Evolutionary conservation across 1,140 invertebrate genomes (phyloP).

Genomic region (Chymomyza costata): DNA sequence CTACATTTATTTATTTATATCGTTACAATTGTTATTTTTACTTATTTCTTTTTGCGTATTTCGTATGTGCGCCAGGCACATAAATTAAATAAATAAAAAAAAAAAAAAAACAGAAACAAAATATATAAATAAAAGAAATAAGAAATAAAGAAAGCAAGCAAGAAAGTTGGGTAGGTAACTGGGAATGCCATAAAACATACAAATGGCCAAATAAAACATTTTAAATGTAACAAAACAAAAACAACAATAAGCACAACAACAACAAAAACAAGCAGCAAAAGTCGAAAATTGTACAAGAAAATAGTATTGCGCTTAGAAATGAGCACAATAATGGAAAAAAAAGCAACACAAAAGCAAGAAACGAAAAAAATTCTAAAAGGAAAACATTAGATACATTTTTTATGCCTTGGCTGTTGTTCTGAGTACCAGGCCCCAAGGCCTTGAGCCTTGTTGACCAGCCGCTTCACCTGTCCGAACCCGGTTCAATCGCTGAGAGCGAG

Average conservation of each 20-base stretch:
- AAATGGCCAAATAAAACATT: conserved; percentile 74
- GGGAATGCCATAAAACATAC: conserved; percentile 69
- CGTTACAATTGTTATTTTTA: conserved; percentile 10
- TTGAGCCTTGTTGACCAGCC: not conserved
- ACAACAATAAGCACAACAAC: conserved; percentile 22
- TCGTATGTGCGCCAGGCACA: conserved; percentile 27
- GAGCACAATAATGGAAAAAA: conserved; percentile 7
- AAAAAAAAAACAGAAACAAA: not conserved
- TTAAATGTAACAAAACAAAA: conserved; percentile 61
- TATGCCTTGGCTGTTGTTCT: conserved; percentile 34
- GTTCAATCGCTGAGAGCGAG: not conserved
- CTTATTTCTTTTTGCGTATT: conserved; percentile 8
- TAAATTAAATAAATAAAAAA: conserved; percentile 51
- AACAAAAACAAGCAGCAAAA: conserved; percentile 11
- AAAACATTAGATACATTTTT: conserved; percentile 63
- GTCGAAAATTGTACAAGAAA: conserved; percentile 41
- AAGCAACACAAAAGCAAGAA: conserved; percentile 14
- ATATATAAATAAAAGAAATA: conserved; percentile 18
- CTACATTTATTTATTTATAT: conserved; percentile 52
- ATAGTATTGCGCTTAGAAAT: conserved; percentile 63
- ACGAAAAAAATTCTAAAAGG: not conserved
- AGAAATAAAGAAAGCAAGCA: not conserved
- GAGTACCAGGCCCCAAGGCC: conserved; percentile 1
- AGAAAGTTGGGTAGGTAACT: conserved; percentile 40
- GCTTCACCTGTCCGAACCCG: too few species aligned